Percentiles rank a stretch among this genome's conserved stretches.
Conservation (phyloP, 2,888 invertebrate species). For the Oscheius sp. region DNA sequence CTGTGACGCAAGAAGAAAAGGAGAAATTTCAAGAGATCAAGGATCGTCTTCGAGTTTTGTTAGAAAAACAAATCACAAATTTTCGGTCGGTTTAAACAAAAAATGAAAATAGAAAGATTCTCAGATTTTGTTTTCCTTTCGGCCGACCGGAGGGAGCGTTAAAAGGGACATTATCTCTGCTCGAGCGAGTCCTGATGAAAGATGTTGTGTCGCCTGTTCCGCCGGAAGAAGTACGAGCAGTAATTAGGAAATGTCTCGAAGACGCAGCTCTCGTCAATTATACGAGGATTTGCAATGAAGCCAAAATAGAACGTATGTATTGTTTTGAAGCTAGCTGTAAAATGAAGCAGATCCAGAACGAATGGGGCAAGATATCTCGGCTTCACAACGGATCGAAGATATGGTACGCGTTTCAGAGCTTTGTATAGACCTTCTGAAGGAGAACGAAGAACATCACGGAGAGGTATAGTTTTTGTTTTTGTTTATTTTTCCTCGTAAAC, state of each 20-base stretch:
- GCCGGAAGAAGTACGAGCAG: constrained; percentile 89
- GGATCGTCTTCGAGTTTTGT: constrained; percentile 86
- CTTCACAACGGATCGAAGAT: constrained; percentile 80
- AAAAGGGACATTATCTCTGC: constrained; percentile 91
- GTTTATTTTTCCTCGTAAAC: neutral
- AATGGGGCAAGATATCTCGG: constrained; percentile 70
- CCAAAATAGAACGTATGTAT: constrained; percentile 90
- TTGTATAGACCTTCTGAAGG: constrained; percentile 96
- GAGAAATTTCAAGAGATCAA: constrained; percentile 91
- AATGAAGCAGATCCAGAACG: constrained; percentile 57
- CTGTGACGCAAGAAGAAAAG: constrained; percentile 96
- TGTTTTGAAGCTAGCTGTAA: neutral
- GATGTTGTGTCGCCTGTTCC: constrained; percentile 97
- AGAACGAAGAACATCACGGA: constrained; percentile 99
- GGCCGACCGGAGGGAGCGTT: constrained; percentile 97
- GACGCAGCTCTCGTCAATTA: constrained; percentile 97
- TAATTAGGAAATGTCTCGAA: constrained; percentile 96
- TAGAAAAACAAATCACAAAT: constrained; percentile 98
- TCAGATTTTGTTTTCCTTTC: constrained; percentile 90
- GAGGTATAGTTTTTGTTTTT: constrained; percentile 80
- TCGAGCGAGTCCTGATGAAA: constrained; percentile 96
- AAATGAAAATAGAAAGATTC: neutral
- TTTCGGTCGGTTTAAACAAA: constrained; percentile 79
- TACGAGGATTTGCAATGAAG: constrained; percentile 91
- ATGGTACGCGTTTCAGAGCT: constrained; percentile 94